These are phyloP conservation scores for Lottia gigantea DNA, from an alignment of 2,888 invertebrate species.

Conservation along the genomic window DNA sequence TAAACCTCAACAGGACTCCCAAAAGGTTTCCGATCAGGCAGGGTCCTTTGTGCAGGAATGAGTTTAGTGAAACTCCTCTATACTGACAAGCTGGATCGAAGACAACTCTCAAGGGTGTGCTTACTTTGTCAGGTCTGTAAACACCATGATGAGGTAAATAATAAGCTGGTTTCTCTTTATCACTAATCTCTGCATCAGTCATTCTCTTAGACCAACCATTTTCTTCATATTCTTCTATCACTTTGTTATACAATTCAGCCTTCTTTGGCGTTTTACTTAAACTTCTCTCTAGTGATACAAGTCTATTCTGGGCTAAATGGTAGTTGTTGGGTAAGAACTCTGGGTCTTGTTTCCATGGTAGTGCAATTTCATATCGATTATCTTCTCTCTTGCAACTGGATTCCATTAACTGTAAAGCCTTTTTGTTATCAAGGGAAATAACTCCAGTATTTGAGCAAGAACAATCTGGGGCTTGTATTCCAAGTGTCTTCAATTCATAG, in stretches of 20 bases:
- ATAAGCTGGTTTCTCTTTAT: constrained; percentile 11
- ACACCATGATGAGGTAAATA: constrained; percentile 21
- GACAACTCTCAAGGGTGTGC: constrained; percentile 22
- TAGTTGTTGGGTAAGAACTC: constrained; percentile 17
- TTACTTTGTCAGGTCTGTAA: constrained; percentile 13
- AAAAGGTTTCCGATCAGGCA: constrained; percentile 17
- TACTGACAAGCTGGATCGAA: constrained; percentile 20
- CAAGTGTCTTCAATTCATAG: constrained; percentile 22
- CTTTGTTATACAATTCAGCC: constrained; percentile 12
- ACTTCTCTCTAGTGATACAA: constrained; percentile 18
- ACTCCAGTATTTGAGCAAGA: constrained; percentile 5
- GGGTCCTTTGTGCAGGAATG: constrained; percentile 21
- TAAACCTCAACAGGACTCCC: constrained; percentile 14
- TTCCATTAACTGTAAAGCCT: neutral
- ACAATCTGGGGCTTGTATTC: constrained; percentile 19
- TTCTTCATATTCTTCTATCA: constrained; percentile 15
- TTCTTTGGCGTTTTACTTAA: constrained; percentile 14
- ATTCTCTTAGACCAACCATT: constrained; percentile 19
- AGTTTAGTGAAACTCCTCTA: constrained; percentile 12
- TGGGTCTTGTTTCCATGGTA: constrained; percentile 22
- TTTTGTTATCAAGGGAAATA: constrained; percentile 1
- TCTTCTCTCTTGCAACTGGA: constrained; percentile 11
- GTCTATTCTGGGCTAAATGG: constrained; percentile 12
- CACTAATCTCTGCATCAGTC: neutral
- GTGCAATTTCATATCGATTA: constrained; percentile 10